Percentiles rank a stretch among this genome's conserved stretches.
These are phyloP conservation scores for Origma solitaria DNA, from an alignment of 2,113 vertebrate species.

Conservation along the genomic window DNA sequence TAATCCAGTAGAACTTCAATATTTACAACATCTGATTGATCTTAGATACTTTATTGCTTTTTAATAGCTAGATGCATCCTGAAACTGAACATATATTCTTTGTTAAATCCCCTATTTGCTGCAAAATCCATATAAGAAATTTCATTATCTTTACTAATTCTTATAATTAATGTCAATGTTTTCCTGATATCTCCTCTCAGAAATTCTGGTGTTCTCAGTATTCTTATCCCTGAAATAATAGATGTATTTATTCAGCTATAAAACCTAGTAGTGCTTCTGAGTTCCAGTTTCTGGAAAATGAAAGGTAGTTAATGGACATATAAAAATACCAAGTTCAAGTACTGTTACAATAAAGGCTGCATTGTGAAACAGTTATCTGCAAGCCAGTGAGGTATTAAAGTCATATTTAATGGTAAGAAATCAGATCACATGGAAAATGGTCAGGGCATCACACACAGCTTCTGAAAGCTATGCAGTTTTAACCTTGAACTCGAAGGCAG, in stretches of 20 bases:
- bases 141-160: not conserved
- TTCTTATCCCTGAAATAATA: not conserved
- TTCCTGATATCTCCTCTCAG: not conserved
- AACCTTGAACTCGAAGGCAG: not conserved
- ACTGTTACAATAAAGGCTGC: not conserved
- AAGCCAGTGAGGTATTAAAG: not conserved
- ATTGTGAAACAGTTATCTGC: not conserved
- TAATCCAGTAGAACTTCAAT: not conserved
- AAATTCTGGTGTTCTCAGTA: not conserved
- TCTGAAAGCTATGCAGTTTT: not conserved
- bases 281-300: not conserved
- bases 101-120: not conserved
- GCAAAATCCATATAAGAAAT: not conserved
- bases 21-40: not conserved
- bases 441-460: not conserved
- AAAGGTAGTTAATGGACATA: not conserved
- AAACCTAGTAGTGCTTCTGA: not conserved
- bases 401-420: slow-evolving; percentile 2
- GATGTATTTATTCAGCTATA: not conserved
- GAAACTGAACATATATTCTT: not conserved
- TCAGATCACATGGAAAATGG: not conserved
- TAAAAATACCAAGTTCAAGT: not conserved
- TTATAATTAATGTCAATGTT: not conserved
- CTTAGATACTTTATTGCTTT: not conserved
- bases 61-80: not conserved